Conservation (phyloP, 2,797 vertebrate genomes). For the Pseudochaenichthys georgianus region DNA sequence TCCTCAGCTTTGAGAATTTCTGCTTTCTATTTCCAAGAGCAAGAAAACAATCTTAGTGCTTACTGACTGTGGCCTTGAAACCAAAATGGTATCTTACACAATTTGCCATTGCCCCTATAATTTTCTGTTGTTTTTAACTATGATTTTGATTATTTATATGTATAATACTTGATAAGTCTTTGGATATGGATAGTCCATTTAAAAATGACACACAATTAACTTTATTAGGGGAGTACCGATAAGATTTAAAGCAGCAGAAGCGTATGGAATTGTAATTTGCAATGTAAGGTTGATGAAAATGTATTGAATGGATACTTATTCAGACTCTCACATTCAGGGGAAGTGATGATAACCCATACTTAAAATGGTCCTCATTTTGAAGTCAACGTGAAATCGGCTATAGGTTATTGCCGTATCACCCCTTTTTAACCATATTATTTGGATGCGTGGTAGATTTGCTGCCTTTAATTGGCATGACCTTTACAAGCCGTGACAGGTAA, state of each 20-base stretch:
- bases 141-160: not conserved
- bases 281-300: not conserved
- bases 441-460: not conserved
- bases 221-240: not conserved
- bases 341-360: not conserved
- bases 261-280: not conserved
- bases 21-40: not conserved
- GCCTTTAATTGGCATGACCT: not conserved
- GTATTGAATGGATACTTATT: not conserved
- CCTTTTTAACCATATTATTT: not conserved
- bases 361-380: not conserved
- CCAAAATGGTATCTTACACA: not conserved
- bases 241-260: not conserved
- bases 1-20: slow-evolving; percentile 29
- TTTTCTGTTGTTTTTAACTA: not conserved
- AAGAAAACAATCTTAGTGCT: not conserved
- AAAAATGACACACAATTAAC: not conserved
- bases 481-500: not conserved
- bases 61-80: not conserved
- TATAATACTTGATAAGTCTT: not conserved
- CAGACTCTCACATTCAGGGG: not conserved
- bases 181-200: not conserved
- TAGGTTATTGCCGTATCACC: not conserved
- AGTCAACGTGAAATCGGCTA: not conserved
- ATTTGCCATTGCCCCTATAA: not conserved